Percentiles rank a stretch among this genome's conserved stretches.
These are phyloP conservation scores for Oenanthe melanoleuca DNA, from an alignment of 2,113 vertebrate genomes.

Conservation along the genomic window DNA sequence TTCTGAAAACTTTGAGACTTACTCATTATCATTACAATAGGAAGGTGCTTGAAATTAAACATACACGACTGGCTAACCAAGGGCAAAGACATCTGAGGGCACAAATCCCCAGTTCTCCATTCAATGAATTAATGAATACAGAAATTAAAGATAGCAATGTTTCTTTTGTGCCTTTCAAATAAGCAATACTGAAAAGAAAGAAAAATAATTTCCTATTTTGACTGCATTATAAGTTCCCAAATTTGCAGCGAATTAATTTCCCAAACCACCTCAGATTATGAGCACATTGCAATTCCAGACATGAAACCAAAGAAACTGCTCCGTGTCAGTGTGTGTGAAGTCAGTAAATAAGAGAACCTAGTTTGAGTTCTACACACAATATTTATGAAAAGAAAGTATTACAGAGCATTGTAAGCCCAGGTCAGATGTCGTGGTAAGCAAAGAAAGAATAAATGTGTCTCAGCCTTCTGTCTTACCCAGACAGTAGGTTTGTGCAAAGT, in stretches of 20 bases:
- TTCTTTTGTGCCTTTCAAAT: slow-evolving; percentile 13
- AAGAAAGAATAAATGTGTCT: background rate
- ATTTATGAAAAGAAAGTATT: background rate
- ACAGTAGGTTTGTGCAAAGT: background rate
- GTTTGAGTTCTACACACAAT: background rate
- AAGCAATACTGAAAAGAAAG: background rate
- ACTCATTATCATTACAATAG: background rate
- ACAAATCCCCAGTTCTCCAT: background rate
- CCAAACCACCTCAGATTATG: background rate
- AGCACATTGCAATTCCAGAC: background rate
- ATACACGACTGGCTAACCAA: background rate
- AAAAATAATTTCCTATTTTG: background rate
- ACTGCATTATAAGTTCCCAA: background rate
- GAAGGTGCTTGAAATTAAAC: slow-evolving; percentile 31
- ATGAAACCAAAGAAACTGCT: background rate
- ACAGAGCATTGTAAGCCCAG: background rate
- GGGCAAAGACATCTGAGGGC: background rate
- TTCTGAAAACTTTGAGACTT: background rate
- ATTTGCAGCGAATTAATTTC: background rate
- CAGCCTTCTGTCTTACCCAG: background rate
- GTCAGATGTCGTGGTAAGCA: background rate
- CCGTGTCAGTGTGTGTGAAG: background rate
- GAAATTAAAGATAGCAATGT: slow-evolving; percentile 7
- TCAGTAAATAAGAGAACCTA: background rate
- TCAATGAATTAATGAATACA: background rate